Percentiles rank a stretch among this genome's conserved stretches.
Evolutionary conservation across 2,113 vertebrate genomes (phyloP).

Genomic region (Mus spicilegus): DNA sequence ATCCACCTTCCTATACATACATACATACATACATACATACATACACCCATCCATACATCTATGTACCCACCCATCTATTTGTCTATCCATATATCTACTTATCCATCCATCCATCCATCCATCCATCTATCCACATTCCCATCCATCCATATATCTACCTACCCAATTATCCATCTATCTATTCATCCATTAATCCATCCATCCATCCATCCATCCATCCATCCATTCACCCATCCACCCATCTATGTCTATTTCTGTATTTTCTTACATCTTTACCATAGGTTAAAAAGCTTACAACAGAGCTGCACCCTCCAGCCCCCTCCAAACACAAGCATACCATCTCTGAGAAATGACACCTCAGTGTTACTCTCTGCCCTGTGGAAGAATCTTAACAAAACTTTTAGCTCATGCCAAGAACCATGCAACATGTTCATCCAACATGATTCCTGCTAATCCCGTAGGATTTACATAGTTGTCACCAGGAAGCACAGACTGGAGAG

Average conservation of each 20-base stretch:
- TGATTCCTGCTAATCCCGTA: background rate
- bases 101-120: background rate
- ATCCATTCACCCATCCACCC: background rate
- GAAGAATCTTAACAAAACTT: background rate
- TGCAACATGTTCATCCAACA: background rate
- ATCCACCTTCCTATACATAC: background rate
- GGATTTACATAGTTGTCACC: constrained; percentile 12
- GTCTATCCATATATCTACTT: no score
- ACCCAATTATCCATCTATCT: background rate
- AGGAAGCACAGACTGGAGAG: constrained; percentile 21
- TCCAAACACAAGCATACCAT: background rate
- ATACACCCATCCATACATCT: background rate
- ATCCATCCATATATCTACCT: background rate
- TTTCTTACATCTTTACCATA: background rate
- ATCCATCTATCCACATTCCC: background rate
- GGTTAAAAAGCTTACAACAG: background rate
- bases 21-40: background rate
- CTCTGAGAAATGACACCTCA: background rate
- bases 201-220: background rate
- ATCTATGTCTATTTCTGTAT: background rate
- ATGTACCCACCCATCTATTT: background rate
- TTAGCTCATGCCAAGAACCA: background rate
- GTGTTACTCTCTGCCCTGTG: background rate
- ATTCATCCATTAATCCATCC: background rate
- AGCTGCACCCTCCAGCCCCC: background rate